Conservation (phyloP, 1,140 invertebrate genomes). For the Drosophila rhopaloa region DNA sequence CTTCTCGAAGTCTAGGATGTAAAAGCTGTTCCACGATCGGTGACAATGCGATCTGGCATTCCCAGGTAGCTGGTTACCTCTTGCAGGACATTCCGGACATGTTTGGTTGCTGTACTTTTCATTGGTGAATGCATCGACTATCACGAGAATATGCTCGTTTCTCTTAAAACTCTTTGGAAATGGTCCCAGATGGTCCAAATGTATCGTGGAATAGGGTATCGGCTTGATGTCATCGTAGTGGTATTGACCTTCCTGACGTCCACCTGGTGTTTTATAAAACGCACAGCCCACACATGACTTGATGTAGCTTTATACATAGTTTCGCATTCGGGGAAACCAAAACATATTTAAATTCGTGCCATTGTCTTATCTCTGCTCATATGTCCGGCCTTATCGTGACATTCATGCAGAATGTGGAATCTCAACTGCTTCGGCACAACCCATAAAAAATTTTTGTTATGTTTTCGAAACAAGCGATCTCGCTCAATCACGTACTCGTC, state of each 20-base stretch:
- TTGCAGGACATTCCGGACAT: no score
- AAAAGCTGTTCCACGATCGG: conserved; percentile 7
- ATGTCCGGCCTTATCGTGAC: no score
- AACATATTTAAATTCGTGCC: no score
- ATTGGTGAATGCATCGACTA: background rate
- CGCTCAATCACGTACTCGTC: no score
- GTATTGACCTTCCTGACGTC: background rate
- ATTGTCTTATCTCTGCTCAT: no score
- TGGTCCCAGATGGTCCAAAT: background rate
- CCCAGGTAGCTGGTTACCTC: background rate
- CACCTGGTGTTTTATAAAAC: background rate
- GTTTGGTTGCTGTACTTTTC: background rate
- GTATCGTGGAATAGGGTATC: background rate
- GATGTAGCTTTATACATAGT: background rate
- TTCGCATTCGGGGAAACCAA: no score
- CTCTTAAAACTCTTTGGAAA: no score
- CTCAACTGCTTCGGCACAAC: no score
- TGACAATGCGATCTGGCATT: conserved; percentile 4
- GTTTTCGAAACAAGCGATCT: no score
- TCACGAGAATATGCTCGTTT: background rate
- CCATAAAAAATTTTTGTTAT: no score
- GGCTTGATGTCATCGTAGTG: background rate
- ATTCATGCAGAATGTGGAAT: no score
- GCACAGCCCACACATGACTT: background rate
- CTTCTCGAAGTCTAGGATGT: conserved; percentile 12